phyloP scores from a whole-genome alignment of 2,797 vertebrate species.

The Epinephelus coioides region DNA sequence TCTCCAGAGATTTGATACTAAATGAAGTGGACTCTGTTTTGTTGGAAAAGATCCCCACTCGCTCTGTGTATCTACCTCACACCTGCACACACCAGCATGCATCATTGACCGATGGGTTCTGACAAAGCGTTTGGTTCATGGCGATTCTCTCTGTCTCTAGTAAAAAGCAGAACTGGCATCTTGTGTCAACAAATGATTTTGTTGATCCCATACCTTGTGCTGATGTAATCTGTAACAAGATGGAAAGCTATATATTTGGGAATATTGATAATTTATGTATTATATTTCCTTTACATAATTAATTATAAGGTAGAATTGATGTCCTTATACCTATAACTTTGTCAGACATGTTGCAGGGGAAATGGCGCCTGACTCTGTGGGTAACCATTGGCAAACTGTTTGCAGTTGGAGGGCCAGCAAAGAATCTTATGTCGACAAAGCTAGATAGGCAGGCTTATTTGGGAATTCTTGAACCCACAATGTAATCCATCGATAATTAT shows the following conservation, averaged over 20 bases:
- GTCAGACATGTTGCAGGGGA: neutral
- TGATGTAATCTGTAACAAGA: neutral
- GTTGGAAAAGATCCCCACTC: conserved; percentile 8
- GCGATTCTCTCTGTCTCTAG: conserved; percentile 11
- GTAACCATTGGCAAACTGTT: neutral
- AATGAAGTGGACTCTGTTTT: conserved; percentile 34
- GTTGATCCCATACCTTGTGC: neutral
- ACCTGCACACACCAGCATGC: conserved; percentile 11
- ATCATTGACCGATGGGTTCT: conserved; percentile 8
- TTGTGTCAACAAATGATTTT: conserved; percentile 3
- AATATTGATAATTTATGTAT: neutral
- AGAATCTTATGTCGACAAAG: neutral
- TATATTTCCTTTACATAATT: neutral
- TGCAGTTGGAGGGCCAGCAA: neutral
- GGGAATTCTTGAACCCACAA: neutral
- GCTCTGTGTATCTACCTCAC: neutral
- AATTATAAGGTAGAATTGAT: neutral
- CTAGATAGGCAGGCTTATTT: neutral
- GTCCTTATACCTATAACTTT: too few species aligned
- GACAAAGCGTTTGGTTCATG: conserved; percentile 12
- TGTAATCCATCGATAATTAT: too few species aligned
- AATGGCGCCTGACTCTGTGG: neutral
- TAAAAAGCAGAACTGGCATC: conserved; percentile 9
- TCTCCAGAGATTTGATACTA: conserved; percentile 23
- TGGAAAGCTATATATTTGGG: neutral